Conservation (phyloP, 2,888 invertebrate genomes). For the Arge pagana region DNA sequence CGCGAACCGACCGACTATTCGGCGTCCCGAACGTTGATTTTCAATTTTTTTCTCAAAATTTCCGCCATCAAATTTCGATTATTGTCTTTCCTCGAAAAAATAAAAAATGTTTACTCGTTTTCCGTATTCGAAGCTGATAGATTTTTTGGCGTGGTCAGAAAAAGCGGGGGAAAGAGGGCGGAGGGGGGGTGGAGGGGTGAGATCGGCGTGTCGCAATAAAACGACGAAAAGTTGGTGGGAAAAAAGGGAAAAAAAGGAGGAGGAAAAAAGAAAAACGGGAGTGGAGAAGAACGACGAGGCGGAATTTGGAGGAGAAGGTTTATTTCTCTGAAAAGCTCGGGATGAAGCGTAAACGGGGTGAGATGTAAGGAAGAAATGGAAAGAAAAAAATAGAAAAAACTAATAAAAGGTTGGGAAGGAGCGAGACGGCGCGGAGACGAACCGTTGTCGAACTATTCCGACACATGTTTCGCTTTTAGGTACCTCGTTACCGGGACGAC, state of each 20-base stretch:
- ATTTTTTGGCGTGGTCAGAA: no score
- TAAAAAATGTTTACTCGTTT: no score
- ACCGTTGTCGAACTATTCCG: slow-evolving; percentile 9
- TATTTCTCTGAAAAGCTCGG: neutral
- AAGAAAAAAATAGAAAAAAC: neutral
- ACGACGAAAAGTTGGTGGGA: no score
- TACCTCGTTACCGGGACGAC: no score
- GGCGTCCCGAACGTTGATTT: no score
- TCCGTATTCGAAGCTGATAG: no score
- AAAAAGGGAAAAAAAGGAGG: neutral
- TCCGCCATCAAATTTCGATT: neutral
- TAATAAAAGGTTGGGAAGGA: neutral
- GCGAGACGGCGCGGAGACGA: neutral
- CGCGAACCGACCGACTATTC: no score
- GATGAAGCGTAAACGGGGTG: neutral
- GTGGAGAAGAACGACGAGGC: neutral
- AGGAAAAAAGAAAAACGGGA: neutral
- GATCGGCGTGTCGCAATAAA: no score
- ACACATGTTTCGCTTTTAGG: neutral
- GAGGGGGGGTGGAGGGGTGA: no score
- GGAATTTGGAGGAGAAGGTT: no score
- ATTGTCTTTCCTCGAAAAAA: neutral
- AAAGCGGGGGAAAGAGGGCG: no score
- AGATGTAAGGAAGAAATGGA: neutral
- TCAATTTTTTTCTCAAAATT: neutral